Evolutionary conservation across 2,797 vertebrate species (phyloP).

Genomic region (Hydrocynus forskahlii): DNA sequence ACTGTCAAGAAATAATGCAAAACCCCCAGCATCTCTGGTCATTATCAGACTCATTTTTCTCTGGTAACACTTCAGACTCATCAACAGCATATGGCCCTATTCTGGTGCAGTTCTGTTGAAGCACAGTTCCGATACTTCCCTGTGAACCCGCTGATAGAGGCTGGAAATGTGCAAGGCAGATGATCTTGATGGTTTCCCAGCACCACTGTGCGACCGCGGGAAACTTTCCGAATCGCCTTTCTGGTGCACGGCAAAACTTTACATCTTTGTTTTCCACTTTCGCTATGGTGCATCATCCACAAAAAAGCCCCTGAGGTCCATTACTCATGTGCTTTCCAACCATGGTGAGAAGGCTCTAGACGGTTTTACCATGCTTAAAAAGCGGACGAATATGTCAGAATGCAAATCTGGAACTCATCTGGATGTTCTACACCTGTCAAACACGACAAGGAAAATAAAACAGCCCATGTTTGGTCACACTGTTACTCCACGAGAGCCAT

Average conservation of each 20-base stretch:
- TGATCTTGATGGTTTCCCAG: conserved; percentile 49
- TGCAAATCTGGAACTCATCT: conserved; percentile 8
- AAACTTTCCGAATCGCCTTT: conserved; percentile 33
- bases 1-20: neutral
- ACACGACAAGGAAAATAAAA: neutral
- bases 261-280: conserved; percentile 34
- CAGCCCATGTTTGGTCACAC: conserved; percentile 14
- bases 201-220: conserved; percentile 24
- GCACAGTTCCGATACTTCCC: conserved; percentile 29
- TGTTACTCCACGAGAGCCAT: neutral
- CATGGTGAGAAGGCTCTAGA: neutral
- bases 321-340: conserved; percentile 38
- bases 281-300: conserved; percentile 11
- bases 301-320: conserved; percentile 3
- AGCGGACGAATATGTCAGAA: conserved; percentile 17
- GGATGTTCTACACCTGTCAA: conserved; percentile 36
- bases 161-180: conserved; percentile 50
- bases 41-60: conserved; percentile 36
- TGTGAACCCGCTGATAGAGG: conserved; percentile 35
- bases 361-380: conserved; percentile 16
- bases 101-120: conserved; percentile 38
- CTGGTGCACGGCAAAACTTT: conserved; percentile 13
- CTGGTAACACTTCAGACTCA: conserved; percentile 40
- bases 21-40: conserved; percentile 17
- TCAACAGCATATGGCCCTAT: conserved; percentile 46